Evolutionary conservation across 2,797 vertebrate genomes (phyloP), one percentile per base, ranked within the genome.

Genomic region (Coranthus polyacanthus): DNA sequence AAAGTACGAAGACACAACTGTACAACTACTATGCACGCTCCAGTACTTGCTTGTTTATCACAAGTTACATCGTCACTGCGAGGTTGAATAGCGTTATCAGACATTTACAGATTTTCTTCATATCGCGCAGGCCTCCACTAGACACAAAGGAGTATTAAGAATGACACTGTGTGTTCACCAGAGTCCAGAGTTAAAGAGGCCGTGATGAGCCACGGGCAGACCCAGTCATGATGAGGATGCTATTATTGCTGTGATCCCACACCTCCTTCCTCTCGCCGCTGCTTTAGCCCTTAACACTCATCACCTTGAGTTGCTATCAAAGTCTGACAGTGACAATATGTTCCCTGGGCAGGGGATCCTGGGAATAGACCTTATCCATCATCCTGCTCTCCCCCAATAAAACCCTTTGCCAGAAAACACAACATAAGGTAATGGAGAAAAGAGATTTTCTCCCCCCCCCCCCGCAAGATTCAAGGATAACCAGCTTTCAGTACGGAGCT

Each of bases 351-450:
- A 66, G 71, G 68, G 64, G 76, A 81, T 82, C 72, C 66, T 80
- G 80, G 57, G 84, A 89, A 82, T 77, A 79, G 72, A 83, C 78
- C 62, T 57, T 62, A 88, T 90, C 86, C 86, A 90, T 92, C 89
- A 89, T 70, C 68, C 81, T 51, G 67, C 57, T 72, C 65, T 34
- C 34, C 62, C 56, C 59, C 53, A 34, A 87, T 78, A 85, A 83
- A 83, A 86, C 50, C 63, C 45, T 52, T 77, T 43, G 49, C 60
- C 9, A 6, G 65, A 63, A 79, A 84, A 75, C 63, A 80, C 58
- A 43, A 65, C 65, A 72, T 42, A 54, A 41, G 63, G 51, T 46
- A 11, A 47, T 32, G 42, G 47, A 79, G 75, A 61, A 63, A 62
- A 64, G 69, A 70, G 59, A 79, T 83, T 85, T 78, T 78, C 80